phyloP scores from a whole-genome alignment of 2,113 vertebrate species.

The Lagopus muta region DNA sequence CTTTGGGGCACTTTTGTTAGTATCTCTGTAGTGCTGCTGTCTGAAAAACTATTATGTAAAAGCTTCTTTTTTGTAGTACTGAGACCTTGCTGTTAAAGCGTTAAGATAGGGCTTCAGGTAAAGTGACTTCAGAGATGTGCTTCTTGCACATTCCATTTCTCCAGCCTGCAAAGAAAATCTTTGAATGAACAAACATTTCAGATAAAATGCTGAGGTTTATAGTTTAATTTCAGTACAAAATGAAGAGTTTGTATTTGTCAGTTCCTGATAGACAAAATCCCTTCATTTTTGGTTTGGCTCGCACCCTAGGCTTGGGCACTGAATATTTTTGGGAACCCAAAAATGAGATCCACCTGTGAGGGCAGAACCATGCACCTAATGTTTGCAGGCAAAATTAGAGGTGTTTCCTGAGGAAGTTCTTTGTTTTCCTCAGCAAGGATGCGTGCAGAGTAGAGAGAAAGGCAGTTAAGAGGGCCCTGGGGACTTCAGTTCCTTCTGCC shows the following conservation, averaged over 20 bases:
- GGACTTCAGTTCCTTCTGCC: not conserved
- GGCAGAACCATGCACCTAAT: not conserved
- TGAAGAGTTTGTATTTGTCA: not conserved
- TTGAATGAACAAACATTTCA: not conserved
- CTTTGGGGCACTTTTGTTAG: not conserved
- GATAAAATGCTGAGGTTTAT: not conserved
- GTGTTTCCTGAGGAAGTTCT: not conserved
- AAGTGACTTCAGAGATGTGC: not conserved
- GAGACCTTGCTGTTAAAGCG: not conserved
- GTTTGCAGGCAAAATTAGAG: not conserved
- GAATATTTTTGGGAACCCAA: not conserved
- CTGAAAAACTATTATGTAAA: rapidly evolving
- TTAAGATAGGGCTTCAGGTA: not conserved
- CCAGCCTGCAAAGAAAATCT: not conserved
- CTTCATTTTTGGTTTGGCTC: not conserved
- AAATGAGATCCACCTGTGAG: not conserved
- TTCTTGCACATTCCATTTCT: not conserved
- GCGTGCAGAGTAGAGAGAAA: rapidly evolving
- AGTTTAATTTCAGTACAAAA: not conserved
- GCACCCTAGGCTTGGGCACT: not conserved
- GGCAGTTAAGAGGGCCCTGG: rapidly evolving
- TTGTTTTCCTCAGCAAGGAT: not conserved
- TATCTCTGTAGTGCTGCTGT: rapidly evolving
- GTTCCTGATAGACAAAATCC: not conserved
- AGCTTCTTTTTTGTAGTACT: not conserved